Percentiles rank a stretch among this genome's conserved stretches.
phyloP scores from a whole-genome alignment of 2,888 invertebrate genomes.

The Zele albiditarsus region DNA sequence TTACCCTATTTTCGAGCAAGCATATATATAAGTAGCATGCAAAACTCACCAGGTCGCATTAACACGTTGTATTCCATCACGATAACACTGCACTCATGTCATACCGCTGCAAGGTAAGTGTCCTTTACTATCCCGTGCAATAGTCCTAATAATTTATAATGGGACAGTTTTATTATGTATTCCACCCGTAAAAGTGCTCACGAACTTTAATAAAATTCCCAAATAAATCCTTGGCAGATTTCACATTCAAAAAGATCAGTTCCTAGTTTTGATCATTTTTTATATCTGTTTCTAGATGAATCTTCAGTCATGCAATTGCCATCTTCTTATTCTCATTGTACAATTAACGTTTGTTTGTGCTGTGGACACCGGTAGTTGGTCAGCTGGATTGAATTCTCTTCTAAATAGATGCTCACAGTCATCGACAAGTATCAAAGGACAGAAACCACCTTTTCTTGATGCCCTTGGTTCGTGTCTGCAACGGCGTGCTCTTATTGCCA shows the following conservation, averaged over 20 bases:
- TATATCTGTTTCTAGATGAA: slow-evolving; percentile 14
- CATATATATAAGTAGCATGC: slow-evolving; percentile 60
- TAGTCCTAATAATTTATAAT: too few species aligned
- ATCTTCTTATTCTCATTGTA: slow-evolving; percentile 1
- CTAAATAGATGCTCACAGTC: slow-evolving; percentile 60
- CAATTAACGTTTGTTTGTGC: background rate
- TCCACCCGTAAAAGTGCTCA: background rate
- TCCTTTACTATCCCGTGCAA: background rate
- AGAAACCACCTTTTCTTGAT: slow-evolving; percentile 53
- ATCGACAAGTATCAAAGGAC: slow-evolving; percentile 50
- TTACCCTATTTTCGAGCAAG: slow-evolving; percentile 61
- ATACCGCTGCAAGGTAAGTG: background rate
- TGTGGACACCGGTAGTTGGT: slow-evolving; percentile 48
- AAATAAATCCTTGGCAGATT: background rate
- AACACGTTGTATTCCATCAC: slow-evolving; percentile 25
- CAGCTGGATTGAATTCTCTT: slow-evolving; percentile 53
- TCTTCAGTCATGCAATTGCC: background rate
- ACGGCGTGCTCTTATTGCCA: slow-evolving; percentile 73
- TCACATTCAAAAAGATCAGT: background rate
- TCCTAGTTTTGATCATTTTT: background rate
- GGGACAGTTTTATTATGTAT: background rate
- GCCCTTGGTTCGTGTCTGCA: slow-evolving; percentile 61
- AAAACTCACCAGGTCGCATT: slow-evolving; percentile 41
- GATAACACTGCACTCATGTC: background rate
- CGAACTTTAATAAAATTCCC: too few species aligned